Base-by-base conservation (phyloP, 1,140 invertebrate species). In the Platyscapa corneri region DNA sequence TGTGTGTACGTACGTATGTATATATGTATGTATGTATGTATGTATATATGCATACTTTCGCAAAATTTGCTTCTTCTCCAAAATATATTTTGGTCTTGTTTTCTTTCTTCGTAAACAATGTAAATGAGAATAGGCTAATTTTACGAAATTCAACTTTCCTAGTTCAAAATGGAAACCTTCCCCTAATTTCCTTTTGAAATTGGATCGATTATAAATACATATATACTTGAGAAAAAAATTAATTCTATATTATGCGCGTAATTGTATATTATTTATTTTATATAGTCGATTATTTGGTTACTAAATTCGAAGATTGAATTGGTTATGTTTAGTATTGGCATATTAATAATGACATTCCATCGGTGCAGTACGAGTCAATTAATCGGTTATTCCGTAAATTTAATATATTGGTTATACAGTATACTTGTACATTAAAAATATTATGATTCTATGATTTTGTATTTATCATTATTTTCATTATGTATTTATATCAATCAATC, bases 161-260 rank as follows among this genome's bases (percentile, higher is more conserved):
- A 90, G 87, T 84, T 88, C 86, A 86, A 90, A 90, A 90, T 86
- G 83, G 88, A 93, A 93, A 93, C 88, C 91, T 93, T 93, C 92
- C 92, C 92, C 92, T 85, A 92, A 92, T 93, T 93, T 92, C 88
- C 88, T 89, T 91, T 89, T 88, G 78, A 82, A 81, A 89, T 90
- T 77, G 87, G 87, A 87, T 74, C 3, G 10, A 12, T 39, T 75
- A 18, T 27, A 72, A 49, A n/a, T 74, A 53, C 32, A 82, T 72
- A 74, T 53, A 74, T 72, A 56, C 32, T 37, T 37, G 18, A 3
- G 7, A 12, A 18, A 46, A 83, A 74, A 70, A 67, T 65, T 30
- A 32, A 42, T 20, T 72, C 23, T 7, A 64, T 42, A 37, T 14
- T 60, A 5, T 37, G 30, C 2, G n/a, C 3, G 23, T 39, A 37